Percentiles rank a stretch among this genome's conserved stretches.
phyloP scores from a whole-genome alignment of 2,797 vertebrate genomes.

The Brachyrhaphis roseni region DNA sequence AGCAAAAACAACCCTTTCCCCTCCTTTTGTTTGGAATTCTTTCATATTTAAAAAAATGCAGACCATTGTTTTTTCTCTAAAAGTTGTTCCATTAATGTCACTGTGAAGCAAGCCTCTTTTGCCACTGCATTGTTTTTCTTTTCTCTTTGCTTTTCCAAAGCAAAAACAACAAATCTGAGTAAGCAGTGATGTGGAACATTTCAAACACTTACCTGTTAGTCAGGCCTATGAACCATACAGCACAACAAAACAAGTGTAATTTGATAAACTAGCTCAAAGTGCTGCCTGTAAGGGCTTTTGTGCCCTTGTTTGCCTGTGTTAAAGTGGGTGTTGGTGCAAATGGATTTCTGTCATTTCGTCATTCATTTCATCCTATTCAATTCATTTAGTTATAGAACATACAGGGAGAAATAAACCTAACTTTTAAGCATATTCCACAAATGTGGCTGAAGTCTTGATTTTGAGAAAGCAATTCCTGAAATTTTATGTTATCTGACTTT shows the following conservation, averaged over 20 bases:
- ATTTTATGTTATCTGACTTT: neutral
- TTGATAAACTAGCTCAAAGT: slow-evolving; percentile 6
- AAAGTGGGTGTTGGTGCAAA: neutral
- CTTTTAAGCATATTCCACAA: neutral
- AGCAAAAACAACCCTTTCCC: neutral
- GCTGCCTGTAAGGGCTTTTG: neutral
- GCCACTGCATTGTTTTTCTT: slow-evolving; percentile 3
- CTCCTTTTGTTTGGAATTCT: slow-evolving; percentile 8
- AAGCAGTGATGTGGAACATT: neutral
- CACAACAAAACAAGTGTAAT: neutral
- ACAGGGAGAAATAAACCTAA: neutral
- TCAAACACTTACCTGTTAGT: neutral
- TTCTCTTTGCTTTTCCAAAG: neutral
- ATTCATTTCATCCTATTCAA: neutral
- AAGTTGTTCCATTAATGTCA: neutral
- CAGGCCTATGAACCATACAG: neutral
- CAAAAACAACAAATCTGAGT: neutral
- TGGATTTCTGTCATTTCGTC: neutral
- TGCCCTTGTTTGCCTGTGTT: neutral
- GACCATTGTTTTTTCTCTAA: neutral
- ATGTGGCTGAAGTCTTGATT: neutral
- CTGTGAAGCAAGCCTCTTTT: neutral
- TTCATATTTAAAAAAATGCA: neutral
- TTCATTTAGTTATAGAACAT: neutral
- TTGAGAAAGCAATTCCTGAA: too few species aligned